A percentile compares a stretch with the other conserved stretches of the same genome.
These are phyloP conservation scores for Aricia artaxerxes DNA, from an alignment of 2,888 invertebrate genomes.

Conservation along the genomic window DNA sequence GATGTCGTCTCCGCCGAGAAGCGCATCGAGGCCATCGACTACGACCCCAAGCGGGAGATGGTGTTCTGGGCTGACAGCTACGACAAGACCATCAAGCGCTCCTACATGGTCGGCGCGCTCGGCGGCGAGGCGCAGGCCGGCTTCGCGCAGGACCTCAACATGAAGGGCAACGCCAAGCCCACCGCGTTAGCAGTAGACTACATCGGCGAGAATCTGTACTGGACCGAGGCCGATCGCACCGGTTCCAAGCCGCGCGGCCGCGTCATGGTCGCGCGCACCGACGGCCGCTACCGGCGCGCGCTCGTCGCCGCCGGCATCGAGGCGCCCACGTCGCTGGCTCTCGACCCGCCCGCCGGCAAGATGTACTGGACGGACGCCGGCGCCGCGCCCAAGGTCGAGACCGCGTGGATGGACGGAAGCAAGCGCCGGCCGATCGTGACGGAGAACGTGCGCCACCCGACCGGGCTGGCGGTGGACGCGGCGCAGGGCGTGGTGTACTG, in stretches of 20 bases:
- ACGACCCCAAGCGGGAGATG: conserved; percentile 90
- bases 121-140: conserved; percentile 89
- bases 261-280: conserved; percentile 92
- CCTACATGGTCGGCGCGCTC: conserved; percentile 91
- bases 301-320: conserved; percentile 90
- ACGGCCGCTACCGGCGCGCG: conserved; percentile 92
- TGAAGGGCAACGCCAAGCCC: conserved; percentile 91
- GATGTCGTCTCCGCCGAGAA: conserved; percentile 92
- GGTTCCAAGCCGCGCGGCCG: conserved; percentile 88
- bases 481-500: conserved; percentile 95
- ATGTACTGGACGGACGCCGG: conserved; percentile 98
- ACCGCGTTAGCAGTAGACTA: conserved; percentile 96
- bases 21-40: conserved; percentile 94
- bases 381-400: conserved; percentile 94
- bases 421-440: conserved; percentile 90
- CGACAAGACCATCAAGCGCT: conserved; percentile 93
- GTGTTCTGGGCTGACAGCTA: conserved; percentile 98
- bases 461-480: conserved; percentile 94
- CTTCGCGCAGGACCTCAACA: conserved; percentile 91
- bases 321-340: conserved; percentile 92
- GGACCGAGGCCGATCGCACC: conserved; percentile 92
- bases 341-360: conserved; percentile 91
- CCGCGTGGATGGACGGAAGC: conserved; percentile 98
- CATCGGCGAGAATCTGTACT: conserved; percentile 95
- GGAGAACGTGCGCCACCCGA: conserved; percentile 91